Evolutionary conservation across 2,113 vertebrate genomes (phyloP), one percentile per base, ranked within the genome.

Genomic region (Todiramphus saurophagus): DNA sequence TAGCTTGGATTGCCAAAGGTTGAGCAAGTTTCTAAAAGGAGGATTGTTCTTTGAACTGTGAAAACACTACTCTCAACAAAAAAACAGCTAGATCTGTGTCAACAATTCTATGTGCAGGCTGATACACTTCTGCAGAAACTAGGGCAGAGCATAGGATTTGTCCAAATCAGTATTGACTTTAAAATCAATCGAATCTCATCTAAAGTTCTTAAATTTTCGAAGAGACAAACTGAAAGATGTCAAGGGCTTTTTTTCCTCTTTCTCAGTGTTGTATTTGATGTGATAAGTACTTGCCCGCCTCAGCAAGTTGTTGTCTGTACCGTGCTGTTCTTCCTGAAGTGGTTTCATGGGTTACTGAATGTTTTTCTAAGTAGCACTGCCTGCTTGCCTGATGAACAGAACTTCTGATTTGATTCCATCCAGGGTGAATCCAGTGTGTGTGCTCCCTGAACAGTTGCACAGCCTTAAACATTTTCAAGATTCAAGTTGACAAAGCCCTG

Each of bases 21-120:
- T 94, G 94, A 97, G 86, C 90, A 90, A 91, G 85, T 90, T 95
- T 95, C 93, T 96, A 96, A 94, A 97, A 95, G 95, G 68, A 83
- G 89, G 66, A 62, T 96, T 97, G 95, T 96, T 92, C 95, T 97
- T 96, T 81, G 77, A 96, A 73, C 59, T 96, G 86, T 66, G 80
- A 80, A 94, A 96, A 91, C 59, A 85, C 75, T 94, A 68, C 92
- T 81, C 90, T 76, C 60, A 93, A 93, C 76, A 59, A 79, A 85
- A 89, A 48, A 37, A 1, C 59, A 68, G 27, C 74, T 82, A 15
- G 55, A 16, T 72, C 58, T 35, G 39, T 75, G 92, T 68, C 97
- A 91, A 35, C 88, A 96, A 84, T 94, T 87, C 79, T 66, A 9
- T 8, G 10, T 87, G 92, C 70, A 86, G 78, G 88, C 93, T 91